Conservation (phyloP, 2,888 invertebrate genomes). For the Gandaritis pyraliata region DNA sequence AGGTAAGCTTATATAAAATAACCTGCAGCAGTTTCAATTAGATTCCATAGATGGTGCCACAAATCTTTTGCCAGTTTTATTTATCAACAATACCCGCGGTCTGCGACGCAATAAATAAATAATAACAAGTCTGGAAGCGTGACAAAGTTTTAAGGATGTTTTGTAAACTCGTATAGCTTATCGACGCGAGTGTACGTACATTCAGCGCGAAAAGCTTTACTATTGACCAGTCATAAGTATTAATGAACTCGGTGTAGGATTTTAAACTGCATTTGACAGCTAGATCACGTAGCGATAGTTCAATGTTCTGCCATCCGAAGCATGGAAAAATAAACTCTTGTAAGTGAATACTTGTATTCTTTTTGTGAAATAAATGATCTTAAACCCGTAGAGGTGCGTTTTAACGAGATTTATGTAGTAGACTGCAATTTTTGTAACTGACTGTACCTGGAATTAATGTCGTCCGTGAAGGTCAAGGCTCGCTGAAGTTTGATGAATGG, state of each 20-base stretch:
- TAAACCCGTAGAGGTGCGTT: no score
- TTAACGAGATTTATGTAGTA: background rate
- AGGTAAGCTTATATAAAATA: no score
- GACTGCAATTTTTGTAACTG: background rate
- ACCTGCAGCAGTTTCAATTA: background rate
- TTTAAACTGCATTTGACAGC: no score
- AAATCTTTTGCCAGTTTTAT: background rate
- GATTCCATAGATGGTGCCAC: conserved; percentile 1
- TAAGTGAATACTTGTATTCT: no score
- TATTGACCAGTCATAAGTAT: no score
- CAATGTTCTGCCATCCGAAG: no score
- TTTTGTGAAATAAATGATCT: no score
- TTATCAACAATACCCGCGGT: conserved; percentile 6
- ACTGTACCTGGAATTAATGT: conserved; percentile 13
- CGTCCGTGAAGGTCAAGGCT: conserved; percentile 13
- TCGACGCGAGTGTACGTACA: conserved; percentile 12
- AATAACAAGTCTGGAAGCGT: conserved; percentile 7
- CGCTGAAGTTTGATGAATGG: conserved; percentile 17
- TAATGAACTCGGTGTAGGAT: no score
- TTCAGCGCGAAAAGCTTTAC: background rate
- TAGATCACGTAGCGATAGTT: no score
- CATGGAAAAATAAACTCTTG: no score
- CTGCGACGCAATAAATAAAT: conserved; percentile 10
- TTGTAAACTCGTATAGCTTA: conserved; percentile 9
- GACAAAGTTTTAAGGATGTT: conserved; percentile 5